Evolutionary conservation across 30 jellyfish, hydroid and myxozoan genomes (phyloP).

Genomic region (Aurelia aurita): DNA sequence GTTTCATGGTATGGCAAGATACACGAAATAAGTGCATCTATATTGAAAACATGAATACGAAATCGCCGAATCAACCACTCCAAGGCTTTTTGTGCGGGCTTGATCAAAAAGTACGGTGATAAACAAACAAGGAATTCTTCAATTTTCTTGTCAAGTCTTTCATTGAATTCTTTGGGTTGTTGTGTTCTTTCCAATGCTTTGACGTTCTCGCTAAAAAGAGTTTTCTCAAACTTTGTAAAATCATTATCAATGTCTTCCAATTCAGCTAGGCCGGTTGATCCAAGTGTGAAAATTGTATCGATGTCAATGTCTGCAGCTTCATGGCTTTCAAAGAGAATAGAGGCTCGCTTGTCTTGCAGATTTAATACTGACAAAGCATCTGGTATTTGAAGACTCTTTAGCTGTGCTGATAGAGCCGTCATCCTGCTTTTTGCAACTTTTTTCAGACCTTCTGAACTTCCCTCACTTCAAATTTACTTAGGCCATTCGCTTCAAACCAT

Average conservation of each 20-base stretch:
- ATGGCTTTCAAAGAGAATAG: slow-evolving; percentile 80
- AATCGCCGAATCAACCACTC: slow-evolving; percentile 94
- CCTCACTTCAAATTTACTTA: too few relatives aligned
- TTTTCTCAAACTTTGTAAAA: slow-evolving; percentile 65
- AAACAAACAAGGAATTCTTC: slow-evolving; percentile 59
- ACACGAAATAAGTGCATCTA: slow-evolving; percentile 72
- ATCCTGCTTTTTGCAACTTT: background rate
- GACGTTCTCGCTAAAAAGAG: slow-evolving; percentile 62
- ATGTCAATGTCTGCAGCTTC: slow-evolving; percentile 85
- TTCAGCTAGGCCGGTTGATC: slow-evolving; percentile 76
- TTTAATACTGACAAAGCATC: slow-evolving; percentile 57
- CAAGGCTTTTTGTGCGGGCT: slow-evolving; percentile 83
- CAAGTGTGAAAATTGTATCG: slow-evolving; percentile 81
- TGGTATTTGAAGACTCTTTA: slow-evolving; percentile 82
- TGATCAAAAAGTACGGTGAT: slow-evolving; percentile 82
- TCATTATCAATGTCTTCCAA: slow-evolving; percentile 67
- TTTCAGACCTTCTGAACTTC: too few relatives aligned
- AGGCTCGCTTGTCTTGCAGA: slow-evolving; percentile 65
- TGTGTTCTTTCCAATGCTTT: slow-evolving; percentile 65
- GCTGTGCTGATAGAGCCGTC: slow-evolving; percentile 82
- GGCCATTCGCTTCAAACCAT: too few relatives aligned
- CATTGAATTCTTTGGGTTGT: slow-evolving; percentile 67
- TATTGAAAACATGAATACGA: slow-evolving; percentile 70
- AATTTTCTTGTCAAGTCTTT: slow-evolving; percentile 55
- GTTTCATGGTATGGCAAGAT: slow-evolving; percentile 95